phyloP scores from a whole-genome alignment of 2,888 invertebrate species.

The Mimas tiliae region DNA sequence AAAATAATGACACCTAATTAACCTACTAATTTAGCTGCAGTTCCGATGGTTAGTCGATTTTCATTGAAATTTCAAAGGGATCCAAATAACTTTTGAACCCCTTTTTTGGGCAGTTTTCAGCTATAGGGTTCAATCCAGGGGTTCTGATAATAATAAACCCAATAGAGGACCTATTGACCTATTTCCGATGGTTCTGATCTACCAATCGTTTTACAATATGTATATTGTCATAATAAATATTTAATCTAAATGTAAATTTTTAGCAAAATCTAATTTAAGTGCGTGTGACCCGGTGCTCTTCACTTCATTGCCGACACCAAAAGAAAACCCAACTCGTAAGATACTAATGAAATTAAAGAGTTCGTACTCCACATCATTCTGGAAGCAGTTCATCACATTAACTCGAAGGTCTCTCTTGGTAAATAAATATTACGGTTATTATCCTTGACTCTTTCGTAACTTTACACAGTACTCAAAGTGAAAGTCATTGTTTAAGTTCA shows the following conservation, averaged over 20 bases:
- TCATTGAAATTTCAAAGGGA: too few species aligned
- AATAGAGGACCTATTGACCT: too few species aligned
- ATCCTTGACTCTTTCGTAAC: background rate
- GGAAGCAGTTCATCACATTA: constrained; percentile 73
- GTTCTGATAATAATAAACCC: too few species aligned
- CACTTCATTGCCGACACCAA: constrained; percentile 69
- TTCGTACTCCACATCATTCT: constrained; percentile 71
- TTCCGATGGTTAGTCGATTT: too few species aligned
- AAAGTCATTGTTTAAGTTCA: background rate
- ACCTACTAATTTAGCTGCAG: too few species aligned
- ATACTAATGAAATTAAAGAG: constrained; percentile 71
- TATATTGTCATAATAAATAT: too few species aligned
- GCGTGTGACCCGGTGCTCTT: constrained; percentile 62
- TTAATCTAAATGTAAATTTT: background rate
- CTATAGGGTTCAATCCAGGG: too few species aligned
- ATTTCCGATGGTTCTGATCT: too few species aligned
- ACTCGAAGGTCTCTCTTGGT: constrained; percentile 73
- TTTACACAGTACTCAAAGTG: background rate
- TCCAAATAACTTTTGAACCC: too few species aligned
- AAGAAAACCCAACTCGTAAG: constrained; percentile 71
- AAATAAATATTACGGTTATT: constrained; percentile 37
- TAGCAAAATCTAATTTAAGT: constrained; percentile 47
- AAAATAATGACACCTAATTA: too few species aligned
- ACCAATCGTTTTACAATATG: too few species aligned
- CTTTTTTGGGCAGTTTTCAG: too few species aligned